Percentiles rank a stretch among this genome's conserved stretches.
These are phyloP conservation scores for Cinclus cinclus DNA, from an alignment of 2,113 vertebrate genomes.

Conservation along the genomic window DNA sequence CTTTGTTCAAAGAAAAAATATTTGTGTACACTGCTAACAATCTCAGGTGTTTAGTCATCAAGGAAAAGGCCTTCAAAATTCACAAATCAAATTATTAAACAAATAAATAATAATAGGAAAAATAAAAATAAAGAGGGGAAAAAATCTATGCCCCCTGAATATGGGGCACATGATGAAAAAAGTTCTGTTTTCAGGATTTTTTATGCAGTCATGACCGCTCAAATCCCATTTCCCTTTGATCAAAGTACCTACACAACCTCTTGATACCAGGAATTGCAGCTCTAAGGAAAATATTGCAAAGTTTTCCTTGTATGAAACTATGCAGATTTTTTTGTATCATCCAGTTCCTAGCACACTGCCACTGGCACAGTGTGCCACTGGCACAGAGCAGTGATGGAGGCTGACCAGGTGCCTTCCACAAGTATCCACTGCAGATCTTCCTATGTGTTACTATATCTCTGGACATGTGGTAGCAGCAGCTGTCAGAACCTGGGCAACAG, in stretches of 20 bases:
- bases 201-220: fast-evolving
- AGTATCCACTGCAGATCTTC: background rate
- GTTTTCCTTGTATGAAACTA: background rate
- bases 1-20: background rate
- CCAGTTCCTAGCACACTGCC: background rate
- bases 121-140: background rate
- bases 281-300: slow-evolving; percentile 1
- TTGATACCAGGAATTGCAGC: background rate
- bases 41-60: background rate
- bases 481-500: background rate
- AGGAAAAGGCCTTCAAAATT: background rate
- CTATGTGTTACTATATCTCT: background rate
- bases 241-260: background rate
- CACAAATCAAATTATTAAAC: background rate
- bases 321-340: background rate
- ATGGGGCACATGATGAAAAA: background rate
- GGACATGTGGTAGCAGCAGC: background rate
- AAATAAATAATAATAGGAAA: background rate
- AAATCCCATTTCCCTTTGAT: background rate
- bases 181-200: background rate
- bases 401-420: background rate
- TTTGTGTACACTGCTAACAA: background rate
- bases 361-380: background rate
- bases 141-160: background rate
- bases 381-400: background rate